Conservation (phyloP, 2,113 vertebrate species). For the Spheniscus mendiculus region DNA sequence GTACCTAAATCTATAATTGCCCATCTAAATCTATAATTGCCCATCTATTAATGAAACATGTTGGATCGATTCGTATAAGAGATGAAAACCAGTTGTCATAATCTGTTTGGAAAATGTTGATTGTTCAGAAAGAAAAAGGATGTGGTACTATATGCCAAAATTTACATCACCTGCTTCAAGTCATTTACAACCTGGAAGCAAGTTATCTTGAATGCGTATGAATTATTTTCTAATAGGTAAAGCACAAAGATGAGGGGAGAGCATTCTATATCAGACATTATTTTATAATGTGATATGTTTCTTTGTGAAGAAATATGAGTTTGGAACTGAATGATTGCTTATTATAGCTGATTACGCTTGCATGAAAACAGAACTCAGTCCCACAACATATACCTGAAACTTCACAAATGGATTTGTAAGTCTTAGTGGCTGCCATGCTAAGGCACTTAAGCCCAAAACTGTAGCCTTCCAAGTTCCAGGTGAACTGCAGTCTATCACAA, state of each 20-base stretch:
- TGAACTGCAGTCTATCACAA: background rate
- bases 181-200: background rate
- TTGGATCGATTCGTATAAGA: background rate
- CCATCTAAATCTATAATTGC: background rate
- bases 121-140: background rate
- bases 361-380: background rate
- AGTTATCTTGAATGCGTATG: background rate
- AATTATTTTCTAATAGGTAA: background rate
- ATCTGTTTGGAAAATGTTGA: background rate
- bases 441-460: background rate
- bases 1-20: background rate
- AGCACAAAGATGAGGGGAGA: background rate
- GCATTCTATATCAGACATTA: background rate
- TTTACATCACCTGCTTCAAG: background rate
- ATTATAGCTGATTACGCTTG: background rate
- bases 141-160: background rate
- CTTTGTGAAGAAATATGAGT: background rate
- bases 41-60: background rate
- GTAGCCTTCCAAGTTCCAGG: background rate
- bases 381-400: background rate
- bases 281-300: background rate
- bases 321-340: background rate
- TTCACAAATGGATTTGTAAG: background rate
- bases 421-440: background rate
- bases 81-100: background rate